Conservation (phyloP, 2,888 invertebrate species). For the Drepana falcataria region DNA sequence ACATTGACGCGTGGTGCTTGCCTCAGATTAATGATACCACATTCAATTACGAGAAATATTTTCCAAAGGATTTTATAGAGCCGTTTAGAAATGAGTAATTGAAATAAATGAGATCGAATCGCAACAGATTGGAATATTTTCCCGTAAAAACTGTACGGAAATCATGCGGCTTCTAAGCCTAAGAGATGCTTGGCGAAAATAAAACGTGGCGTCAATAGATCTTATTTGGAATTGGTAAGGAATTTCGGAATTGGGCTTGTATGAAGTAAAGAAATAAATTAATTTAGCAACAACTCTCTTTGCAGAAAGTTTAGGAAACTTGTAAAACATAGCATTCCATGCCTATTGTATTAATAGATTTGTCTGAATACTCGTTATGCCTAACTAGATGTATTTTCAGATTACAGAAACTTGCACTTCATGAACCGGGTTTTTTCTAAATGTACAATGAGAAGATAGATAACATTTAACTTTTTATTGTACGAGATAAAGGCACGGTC, state of each 20-base stretch:
- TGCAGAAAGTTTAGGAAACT: too few relatives aligned
- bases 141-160: slow-evolving; percentile 2
- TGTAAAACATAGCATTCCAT: too few relatives aligned
- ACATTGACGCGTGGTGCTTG: slow-evolving; percentile 26
- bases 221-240: too few relatives aligned
- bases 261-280: too few relatives aligned
- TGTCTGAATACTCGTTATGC: too few relatives aligned
- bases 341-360: too few relatives aligned
- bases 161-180: slow-evolving; percentile 9
- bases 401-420: background rate
- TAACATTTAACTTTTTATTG: background rate
- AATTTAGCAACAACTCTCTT: too few relatives aligned
- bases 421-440: background rate
- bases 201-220: slow-evolving; percentile 1
- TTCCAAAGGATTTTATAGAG: slow-evolving; percentile 15
- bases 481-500: background rate
- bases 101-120: slow-evolving; percentile 26
- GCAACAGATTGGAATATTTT: background rate
- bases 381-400: too few relatives aligned
- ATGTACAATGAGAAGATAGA: background rate
- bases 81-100: slow-evolving; percentile 25
- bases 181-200: slow-evolving; percentile 10
- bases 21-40: slow-evolving; percentile 27
- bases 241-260: too few relatives aligned
- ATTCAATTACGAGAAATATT: slow-evolving; percentile 19